Evolutionary conservation across 2,888 invertebrate genomes (phyloP), one percentile per base, ranked within the genome.

Genomic region (Neria commutata): DNA sequence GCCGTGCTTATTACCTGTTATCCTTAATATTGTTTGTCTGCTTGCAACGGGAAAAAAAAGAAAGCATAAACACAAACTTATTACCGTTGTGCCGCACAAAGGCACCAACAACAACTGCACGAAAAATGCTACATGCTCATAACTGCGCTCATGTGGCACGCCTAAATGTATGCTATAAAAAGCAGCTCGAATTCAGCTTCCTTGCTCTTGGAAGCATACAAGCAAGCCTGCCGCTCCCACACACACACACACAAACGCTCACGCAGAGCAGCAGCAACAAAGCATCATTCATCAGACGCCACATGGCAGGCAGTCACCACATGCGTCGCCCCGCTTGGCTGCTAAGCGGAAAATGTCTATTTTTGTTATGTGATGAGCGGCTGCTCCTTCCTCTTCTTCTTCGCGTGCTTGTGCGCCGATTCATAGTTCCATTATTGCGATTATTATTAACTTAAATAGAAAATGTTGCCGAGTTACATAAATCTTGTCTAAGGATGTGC

Each of bases 401-500:
- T 4, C 61, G 63, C 40, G 49, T 42, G 68, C 66, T 34, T 64
- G 47, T 26, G 67, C 74, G 67, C 71, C 74, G 70, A 74, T 75
- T 74, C 69, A 67, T 73, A 73, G 69, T 73, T 69, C 73, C 75
- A 73, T 75, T 73, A 74, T 75, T 74, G 71, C 72, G 75, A 74
- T 75, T 74, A 71, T 75, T 74, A 74, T 74, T 75, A 74, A 74
- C 73, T 74, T 75, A 74, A 74, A 74, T 74, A 75, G 73, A 72
- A 73, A 74, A 74, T 71, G 71, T 71, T 74, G 68, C 71, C 71
- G 70, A 72, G 66, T 69, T 69, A 68, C 73, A 73, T 73, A 75
- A 75, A 72, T 73, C 73, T 70, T 68, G 29, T 54, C 61, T 55
- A 56, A 55, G 60, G 54, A 60, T 50, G 17, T 17, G 52, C 67